phyloP scores from a whole-genome alignment of 2,888 invertebrate species.

The Phyllotreta striolata region DNA sequence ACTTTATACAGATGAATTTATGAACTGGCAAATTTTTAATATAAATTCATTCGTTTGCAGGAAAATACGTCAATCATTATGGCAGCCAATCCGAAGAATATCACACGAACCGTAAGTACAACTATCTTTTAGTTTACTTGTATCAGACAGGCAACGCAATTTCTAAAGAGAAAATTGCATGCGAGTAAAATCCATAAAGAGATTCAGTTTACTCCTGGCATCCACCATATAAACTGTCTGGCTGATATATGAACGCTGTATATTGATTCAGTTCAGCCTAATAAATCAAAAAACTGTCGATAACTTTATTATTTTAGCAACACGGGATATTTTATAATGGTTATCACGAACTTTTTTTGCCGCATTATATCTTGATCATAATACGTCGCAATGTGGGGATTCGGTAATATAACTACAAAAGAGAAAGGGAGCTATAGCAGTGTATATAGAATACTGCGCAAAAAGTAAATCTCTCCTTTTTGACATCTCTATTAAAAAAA shows the following conservation, averaged over 20 bases:
- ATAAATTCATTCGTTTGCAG: constrained; percentile 48
- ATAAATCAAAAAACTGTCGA: constrained; percentile 57
- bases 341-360: constrained; percentile 23
- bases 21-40: neutral
- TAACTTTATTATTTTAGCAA: constrained; percentile 56
- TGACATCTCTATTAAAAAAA: too few relatives aligned
- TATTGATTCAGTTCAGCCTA: constrained; percentile 55
- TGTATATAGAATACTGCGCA: too few relatives aligned
- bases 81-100: constrained; percentile 55
- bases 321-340: constrained; percentile 42
- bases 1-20: neutral
- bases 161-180: constrained; percentile 29
- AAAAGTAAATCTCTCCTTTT: too few relatives aligned
- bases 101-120: constrained; percentile 58
- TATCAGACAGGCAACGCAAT: constrained; percentile 14
- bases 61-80: constrained; percentile 58
- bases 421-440: too few relatives aligned
- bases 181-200: constrained; percentile 23
- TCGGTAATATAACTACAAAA: too few relatives aligned
- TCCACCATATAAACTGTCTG: constrained; percentile 31
- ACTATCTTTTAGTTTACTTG: constrained; percentile 31
- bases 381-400: neutral
- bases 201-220: constrained; percentile 24
- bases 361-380: constrained; percentile 15
- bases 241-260: constrained; percentile 52